phyloP scores from a whole-genome alignment of 2,113 vertebrate genomes.

The Takifugu bimaculatus region DNA sequence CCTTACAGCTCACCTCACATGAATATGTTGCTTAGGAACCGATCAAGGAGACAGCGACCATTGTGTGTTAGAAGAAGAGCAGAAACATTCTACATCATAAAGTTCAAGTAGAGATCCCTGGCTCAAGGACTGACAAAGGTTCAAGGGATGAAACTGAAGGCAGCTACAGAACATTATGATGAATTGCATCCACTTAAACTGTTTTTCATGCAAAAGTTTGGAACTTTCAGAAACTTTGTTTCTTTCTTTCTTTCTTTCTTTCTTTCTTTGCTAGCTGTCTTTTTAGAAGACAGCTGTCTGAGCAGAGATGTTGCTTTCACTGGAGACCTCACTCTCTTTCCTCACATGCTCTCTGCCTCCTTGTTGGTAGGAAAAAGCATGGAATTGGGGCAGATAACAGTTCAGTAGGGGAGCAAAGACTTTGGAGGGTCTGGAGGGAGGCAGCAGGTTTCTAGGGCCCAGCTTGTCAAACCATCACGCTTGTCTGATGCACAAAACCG shows the following conservation, averaged over 20 bases:
- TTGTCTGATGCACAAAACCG: conserved; percentile 68
- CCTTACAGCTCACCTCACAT: conserved; percentile 25
- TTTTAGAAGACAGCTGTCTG: conserved; percentile 69
- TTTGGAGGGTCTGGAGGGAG: conserved; percentile 60
- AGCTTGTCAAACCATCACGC: conserved; percentile 73
- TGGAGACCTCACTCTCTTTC: conserved; percentile 63
- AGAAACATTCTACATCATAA: not conserved
- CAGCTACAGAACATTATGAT: conserved; percentile 4
- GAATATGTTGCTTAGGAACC: conserved; percentile 44
- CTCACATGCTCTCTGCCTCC: conserved; percentile 50
- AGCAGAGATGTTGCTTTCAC: conserved; percentile 66
- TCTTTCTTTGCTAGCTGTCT: conserved; percentile 35
- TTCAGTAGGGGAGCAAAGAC: conserved; percentile 70
- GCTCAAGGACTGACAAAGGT: not conserved
- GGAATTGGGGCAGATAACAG: conserved; percentile 75
- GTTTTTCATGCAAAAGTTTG: conserved; percentile 27
- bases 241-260: conserved; percentile 24
- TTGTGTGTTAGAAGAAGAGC: conserved; percentile 2
- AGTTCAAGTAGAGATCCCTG: no score
- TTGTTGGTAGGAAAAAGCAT: conserved; percentile 71
- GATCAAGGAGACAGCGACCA: conserved; percentile 5
- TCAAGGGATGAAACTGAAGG: conserved; percentile 7
- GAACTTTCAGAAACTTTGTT: conserved; percentile 52
- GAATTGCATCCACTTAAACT: conserved; percentile 35
- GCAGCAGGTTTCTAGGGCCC: conserved; percentile 61